Percentiles rank a stretch among this genome's conserved stretches.
Evolutionary conservation across 2,113 vertebrate species (phyloP).

Genomic region (Pseudopipra pipra): DNA sequence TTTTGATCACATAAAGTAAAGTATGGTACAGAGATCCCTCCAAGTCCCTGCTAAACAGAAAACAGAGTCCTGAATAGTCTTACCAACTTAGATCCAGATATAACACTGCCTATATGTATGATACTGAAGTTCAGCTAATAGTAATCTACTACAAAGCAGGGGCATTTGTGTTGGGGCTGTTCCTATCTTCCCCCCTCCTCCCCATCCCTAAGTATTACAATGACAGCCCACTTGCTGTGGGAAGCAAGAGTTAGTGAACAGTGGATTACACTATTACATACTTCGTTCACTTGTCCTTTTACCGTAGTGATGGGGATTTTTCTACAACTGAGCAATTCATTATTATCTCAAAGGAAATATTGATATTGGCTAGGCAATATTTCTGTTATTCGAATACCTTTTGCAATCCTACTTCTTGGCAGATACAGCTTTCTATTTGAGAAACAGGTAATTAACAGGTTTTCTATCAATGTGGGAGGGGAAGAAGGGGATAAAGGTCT

Average conservation of each 20-base stretch:
- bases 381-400: neutral
- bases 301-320: neutral
- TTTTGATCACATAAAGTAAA: neutral
- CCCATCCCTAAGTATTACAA: fast-evolving
- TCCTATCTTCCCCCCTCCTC: fast-evolving
- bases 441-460: neutral
- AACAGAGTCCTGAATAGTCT: fast-evolving
- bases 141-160: neutral
- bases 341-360: neutral
- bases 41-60: neutral
- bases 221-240: neutral
- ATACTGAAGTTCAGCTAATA: neutral
- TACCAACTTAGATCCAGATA: neutral
- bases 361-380: neutral
- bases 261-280: fast-evolving
- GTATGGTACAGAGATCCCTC: neutral
- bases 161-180: neutral
- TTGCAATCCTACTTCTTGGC: neutral
- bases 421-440: neutral
- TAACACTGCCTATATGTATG: neutral
- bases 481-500: neutral
- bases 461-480: neutral
- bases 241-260: neutral
- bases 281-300: neutral
- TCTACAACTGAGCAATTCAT: neutral